Conservation (phyloP, 2,113 vertebrate genomes). For the Xyliphius kryptos region DNA sequence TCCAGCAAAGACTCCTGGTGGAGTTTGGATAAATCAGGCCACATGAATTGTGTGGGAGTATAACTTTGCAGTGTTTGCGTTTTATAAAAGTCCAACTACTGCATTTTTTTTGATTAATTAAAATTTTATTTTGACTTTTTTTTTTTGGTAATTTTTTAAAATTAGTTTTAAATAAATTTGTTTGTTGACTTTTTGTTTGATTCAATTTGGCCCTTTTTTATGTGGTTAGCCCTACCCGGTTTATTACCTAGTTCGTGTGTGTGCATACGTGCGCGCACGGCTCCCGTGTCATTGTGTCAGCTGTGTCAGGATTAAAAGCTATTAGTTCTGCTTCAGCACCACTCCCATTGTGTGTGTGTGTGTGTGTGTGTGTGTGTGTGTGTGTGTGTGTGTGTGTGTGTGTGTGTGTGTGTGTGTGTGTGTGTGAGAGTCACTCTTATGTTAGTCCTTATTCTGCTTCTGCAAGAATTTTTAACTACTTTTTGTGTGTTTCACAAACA, state of each 20-base stretch:
- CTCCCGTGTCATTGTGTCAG: conserved; percentile 48
- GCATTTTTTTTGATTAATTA: neutral
- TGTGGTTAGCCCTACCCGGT: neutral
- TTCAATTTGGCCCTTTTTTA: neutral
- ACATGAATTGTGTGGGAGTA: conserved; percentile 14
- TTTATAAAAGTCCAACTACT: neutral
- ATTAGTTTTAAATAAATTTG: neutral
- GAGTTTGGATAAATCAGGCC: conserved; percentile 21
- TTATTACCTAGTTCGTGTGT: neutral
- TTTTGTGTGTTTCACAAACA: neutral
- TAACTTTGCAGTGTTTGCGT: conserved; percentile 8
- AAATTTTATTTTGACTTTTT: neutral
- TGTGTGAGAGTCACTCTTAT: neutral
- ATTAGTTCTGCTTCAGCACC: conserved; percentile 66
- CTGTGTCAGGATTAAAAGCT: conserved; percentile 70
- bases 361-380: neutral
- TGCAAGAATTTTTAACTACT: neutral
- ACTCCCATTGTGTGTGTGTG: neutral
- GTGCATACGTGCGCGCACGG: neutral
- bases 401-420: conserved; percentile 39
- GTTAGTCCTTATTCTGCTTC: neutral
- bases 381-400: conserved; percentile 3
- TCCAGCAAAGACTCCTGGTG: conserved; percentile 31
- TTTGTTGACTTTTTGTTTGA: neutral
- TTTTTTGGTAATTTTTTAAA: neutral